These are phyloP conservation scores for Entelurus aequoreus DNA, from an alignment of 2,113 vertebrate species.

Conservation along the genomic window DNA sequence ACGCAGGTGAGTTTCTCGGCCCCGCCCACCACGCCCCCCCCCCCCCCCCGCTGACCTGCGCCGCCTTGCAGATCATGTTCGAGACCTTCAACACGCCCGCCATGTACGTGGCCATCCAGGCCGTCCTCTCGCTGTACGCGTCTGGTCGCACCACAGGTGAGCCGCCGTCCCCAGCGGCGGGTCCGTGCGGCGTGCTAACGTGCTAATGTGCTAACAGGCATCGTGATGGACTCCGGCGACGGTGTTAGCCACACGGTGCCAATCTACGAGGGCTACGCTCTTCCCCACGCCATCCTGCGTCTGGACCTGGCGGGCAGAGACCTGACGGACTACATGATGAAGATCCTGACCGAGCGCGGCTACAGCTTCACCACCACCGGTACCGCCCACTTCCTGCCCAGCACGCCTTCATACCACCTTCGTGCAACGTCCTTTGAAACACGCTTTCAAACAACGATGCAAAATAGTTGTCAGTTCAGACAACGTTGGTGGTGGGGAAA, in stretches of 20 bases:
- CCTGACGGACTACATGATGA: conserved; percentile 93
- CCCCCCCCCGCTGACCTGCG: not conserved
- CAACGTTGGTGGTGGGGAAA: no score
- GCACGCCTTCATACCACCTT: not conserved
- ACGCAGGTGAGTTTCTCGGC: conserved; percentile 56
- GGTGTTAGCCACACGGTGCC: conserved; percentile 92
- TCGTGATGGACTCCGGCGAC: conserved; percentile 90
- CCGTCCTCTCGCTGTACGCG: conserved; percentile 93
- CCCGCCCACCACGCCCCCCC: not conserved
- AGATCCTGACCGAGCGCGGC: conserved; percentile 88
- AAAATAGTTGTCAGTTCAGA: no score
- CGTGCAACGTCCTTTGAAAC: not conserved
- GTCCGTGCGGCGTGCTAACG: not conserved
- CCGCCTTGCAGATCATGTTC: conserved; percentile 84
- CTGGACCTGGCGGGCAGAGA: conserved; percentile 90
- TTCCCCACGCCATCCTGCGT: conserved; percentile 88
- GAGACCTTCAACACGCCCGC: conserved; percentile 94
- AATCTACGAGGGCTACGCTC: conserved; percentile 86
- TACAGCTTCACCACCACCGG: conserved; percentile 90
- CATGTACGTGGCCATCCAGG: conserved; percentile 98
- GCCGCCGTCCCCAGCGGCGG: conserved; percentile 15
- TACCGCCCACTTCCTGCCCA: not conserved
- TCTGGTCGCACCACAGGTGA: conserved; percentile 94
- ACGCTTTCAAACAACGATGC: not conserved
- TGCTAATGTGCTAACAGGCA: conserved; percentile 59